phyloP scores from a whole-genome alignment of 2,113 vertebrate genomes.

The Carollia perspicillata region DNA sequence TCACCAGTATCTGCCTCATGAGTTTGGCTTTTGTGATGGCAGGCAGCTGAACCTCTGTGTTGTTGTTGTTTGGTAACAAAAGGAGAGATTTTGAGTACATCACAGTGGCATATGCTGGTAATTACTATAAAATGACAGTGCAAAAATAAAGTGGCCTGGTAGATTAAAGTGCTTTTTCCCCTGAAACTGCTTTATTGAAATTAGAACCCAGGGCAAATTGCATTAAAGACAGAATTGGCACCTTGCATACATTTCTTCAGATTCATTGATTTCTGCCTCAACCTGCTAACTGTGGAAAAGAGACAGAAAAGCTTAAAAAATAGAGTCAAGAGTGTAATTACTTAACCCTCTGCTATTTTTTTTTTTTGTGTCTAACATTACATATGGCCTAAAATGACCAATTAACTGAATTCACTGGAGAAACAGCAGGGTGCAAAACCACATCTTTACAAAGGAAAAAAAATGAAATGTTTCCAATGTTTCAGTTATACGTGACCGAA shows the following conservation, averaged over 20 bases:
- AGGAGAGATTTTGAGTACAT: not conserved
- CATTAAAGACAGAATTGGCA: not conserved
- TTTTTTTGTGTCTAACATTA: not conserved
- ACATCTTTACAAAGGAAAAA: not conserved
- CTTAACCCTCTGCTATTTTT: not conserved
- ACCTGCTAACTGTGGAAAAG: not conserved
- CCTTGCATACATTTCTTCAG: not conserved
- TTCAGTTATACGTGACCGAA: not conserved
- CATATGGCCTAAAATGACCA: not conserved
- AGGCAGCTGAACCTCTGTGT: no score
- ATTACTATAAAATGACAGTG: not conserved
- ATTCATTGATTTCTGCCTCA: not conserved
- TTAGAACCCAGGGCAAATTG: not conserved
- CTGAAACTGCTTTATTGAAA: not conserved
- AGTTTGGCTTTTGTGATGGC: no score
- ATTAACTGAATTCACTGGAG: not conserved
- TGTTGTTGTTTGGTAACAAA: not conserved
- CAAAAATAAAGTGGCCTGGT: not conserved
- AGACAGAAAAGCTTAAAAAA: not conserved
- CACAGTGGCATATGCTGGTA: not conserved
- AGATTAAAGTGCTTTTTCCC: not conserved
- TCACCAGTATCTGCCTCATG: no score
- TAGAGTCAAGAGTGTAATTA: not conserved
- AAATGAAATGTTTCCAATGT: not conserved
- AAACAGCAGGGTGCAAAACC: not conserved